phyloP scores from a whole-genome alignment of 2,113 vertebrate genomes.

The Cinclus mexicanus region DNA sequence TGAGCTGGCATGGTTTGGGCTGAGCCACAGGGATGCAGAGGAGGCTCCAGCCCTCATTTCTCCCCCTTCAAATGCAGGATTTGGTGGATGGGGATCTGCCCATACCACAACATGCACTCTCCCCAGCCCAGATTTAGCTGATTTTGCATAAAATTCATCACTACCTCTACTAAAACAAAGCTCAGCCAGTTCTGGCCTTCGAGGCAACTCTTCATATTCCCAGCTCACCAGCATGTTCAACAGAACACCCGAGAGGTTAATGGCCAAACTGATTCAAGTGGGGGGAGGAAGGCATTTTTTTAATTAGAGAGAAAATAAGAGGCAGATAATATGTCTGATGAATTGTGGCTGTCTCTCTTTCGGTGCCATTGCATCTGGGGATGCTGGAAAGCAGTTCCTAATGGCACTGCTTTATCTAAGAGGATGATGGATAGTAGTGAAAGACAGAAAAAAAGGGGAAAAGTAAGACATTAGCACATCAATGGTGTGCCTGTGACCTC shows the following conservation, averaged over 20 bases:
- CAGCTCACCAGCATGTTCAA: neutral
- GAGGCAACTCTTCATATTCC: neutral
- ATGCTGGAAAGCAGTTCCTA: conserved; percentile 32
- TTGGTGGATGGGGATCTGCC: neutral
- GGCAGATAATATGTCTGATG: conserved; percentile 6
- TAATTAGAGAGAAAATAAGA: conserved; percentile 42
- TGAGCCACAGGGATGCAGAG: neutral
- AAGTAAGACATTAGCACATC: conserved; percentile 76
- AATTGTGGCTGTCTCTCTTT: conserved; percentile 4
- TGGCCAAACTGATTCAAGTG: neutral
- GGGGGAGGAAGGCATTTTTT: neutral
- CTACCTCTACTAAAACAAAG: neutral
- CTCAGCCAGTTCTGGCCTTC: neutral
- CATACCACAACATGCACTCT: rapidly evolving
- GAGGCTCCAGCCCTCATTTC: neutral
- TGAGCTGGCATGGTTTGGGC: neutral
- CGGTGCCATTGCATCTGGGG: conserved; percentile 41
- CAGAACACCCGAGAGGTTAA: neutral
- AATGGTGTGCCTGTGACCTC: conserved; percentile 66
- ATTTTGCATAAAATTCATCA: neutral
- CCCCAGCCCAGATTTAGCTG: neutral
- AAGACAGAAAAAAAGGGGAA: conserved; percentile 36
- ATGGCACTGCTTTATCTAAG: conserved; percentile 48
- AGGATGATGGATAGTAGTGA: conserved; percentile 43
- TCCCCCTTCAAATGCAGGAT: neutral